Evolutionary conservation across 2,888 invertebrate species (phyloP), one percentile per base, ranked within the genome.

Genomic region (Junonia oenone): DNA sequence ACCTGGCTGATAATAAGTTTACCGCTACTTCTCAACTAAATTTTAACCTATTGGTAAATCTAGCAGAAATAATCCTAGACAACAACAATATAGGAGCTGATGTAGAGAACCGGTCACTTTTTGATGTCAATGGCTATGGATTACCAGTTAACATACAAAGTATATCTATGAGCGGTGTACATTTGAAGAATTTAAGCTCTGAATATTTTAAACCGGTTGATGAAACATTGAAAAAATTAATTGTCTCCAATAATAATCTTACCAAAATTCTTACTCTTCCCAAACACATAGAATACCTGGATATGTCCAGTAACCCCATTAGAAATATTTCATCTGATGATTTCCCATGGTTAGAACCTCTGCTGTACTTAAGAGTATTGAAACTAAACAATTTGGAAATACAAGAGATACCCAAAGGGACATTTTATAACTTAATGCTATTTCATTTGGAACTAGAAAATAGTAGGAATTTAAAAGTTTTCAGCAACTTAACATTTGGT

Each of bases 221-320:
- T 60, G 81, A 88, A 11, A 46, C 17, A 57, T 65, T 92, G 38
- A 75, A 78, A 54, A 72, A 77, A 52, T 66, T 92, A 0, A 73
- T 75, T 0, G 70, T 92, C 37, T 78, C 91, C 0, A 83, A 90
- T 45, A 94, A 94, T 66, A 85, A 88, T 9, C 73, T 94, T 3
- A 73, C 68, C 0, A 73, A 75, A 8, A 73, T 93, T 6, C 92
- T 93, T 15, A 74, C 83, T 19, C 66, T 93, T 51, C 93, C 93
- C 0, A 78, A 75, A 13, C 85, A 85, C 0, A 63, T 94, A 1
- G 81, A 91, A 67, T 87, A 90, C 56, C 75, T 94, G 14, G 93
- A 94, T 71, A 64, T 94, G 9, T 93, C 93, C 0, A 91, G 91
- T 40, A 93, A 93, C 45, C 84, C 91, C 6, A 85, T 94, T 8